A percentile compares a stretch with the other conserved stretches of the same genome.
These are phyloP conservation scores for Ceratitis capitata DNA, from an alignment of 1,140 invertebrate genomes.

Conservation along the genomic window DNA sequence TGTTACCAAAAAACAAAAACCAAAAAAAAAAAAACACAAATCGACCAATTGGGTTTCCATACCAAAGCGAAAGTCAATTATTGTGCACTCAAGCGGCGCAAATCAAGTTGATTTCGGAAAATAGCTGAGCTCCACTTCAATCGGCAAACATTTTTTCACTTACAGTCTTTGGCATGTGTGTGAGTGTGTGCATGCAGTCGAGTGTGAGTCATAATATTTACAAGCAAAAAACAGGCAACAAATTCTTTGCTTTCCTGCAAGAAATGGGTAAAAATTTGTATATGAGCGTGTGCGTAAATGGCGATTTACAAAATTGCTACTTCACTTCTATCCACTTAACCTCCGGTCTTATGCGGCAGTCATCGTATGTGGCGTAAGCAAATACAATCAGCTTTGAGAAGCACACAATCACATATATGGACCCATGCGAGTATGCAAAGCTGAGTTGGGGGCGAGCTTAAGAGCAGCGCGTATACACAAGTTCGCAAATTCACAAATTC, in stretches of 20 bases:
- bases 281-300: conserved; percentile 3
- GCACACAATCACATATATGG: background rate
- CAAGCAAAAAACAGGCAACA: background rate
- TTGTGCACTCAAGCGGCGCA: conserved; percentile 12
- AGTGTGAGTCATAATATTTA: background rate
- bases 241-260: background rate
- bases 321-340: background rate
- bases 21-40: background rate
- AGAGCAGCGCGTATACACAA: background rate
- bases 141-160: background rate
- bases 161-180: background rate
- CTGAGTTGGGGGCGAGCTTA: background rate
- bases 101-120: conserved; percentile 30
- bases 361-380: background rate
- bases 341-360: background rate
- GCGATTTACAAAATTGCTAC: conserved; percentile 16
- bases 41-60: background rate
- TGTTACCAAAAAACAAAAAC: background rate
- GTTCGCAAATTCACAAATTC: background rate
- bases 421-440: background rate
- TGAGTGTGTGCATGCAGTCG: background rate
- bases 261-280: background rate
- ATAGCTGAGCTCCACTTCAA: conserved; percentile 5
- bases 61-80: conserved; percentile 6
- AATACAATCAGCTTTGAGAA: background rate